Conservation (phyloP, 2,888 invertebrate genomes). For the Polydrusus pterygomalis region DNA sequence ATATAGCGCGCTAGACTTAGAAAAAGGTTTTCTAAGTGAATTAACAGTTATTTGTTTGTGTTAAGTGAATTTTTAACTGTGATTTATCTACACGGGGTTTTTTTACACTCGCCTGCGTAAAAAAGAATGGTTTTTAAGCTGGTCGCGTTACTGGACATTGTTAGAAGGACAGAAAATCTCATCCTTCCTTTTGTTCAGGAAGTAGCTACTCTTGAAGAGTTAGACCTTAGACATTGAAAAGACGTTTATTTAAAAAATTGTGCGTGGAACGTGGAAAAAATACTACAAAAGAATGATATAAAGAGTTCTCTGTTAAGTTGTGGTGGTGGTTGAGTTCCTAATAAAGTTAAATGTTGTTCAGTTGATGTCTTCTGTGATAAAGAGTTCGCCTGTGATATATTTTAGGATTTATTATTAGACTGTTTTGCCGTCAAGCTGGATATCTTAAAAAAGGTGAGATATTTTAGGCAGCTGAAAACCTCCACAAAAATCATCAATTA, state of each 20-base stretch:
- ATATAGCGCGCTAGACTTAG: too few species aligned
- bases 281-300: slow-evolving; percentile 15
- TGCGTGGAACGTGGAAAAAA: slow-evolving; percentile 5
- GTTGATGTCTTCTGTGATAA: slow-evolving; percentile 32
- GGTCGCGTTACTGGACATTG: slow-evolving; percentile 21
- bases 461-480: too few species aligned
- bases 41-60: neutral
- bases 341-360: slow-evolving; percentile 20
- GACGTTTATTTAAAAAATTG: neutral
- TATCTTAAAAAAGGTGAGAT: slow-evolving; percentile 51
- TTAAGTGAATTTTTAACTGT: slow-evolving; percentile 1
- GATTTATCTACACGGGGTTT: neutral
- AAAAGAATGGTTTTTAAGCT: slow-evolving; percentile 44
- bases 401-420: slow-evolving; percentile 37
- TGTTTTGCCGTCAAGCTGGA: slow-evolving; percentile 49
- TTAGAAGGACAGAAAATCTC: slow-evolving; percentile 27
- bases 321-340: slow-evolving; percentile 47
- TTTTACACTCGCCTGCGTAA: neutral
- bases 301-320: slow-evolving; percentile 8
- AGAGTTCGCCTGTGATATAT: slow-evolving; percentile 45
- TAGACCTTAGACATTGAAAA: slow-evolving; percentile 35
- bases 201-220: slow-evolving; percentile 10
- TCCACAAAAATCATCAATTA: too few species aligned
- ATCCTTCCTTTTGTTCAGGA: slow-evolving; percentile 22
- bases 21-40: neutral